phyloP scores from a whole-genome alignment of 2,797 vertebrate genomes.

The Eulemur rubriventer region DNA sequence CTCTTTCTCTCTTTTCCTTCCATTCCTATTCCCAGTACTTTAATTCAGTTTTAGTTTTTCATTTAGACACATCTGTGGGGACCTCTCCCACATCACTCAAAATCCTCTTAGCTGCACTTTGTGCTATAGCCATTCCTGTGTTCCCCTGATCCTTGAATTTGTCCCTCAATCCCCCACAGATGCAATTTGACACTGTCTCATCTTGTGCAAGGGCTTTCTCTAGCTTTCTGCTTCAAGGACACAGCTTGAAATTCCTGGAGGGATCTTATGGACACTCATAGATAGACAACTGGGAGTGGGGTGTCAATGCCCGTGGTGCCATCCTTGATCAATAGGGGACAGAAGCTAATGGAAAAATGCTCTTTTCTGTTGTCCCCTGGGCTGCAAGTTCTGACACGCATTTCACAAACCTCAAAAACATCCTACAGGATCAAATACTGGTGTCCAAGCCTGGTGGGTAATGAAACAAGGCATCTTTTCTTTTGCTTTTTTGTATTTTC shows the following conservation, averaged over 20 bases:
- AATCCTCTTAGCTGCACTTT: background rate
- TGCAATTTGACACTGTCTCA: background rate
- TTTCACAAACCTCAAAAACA: background rate
- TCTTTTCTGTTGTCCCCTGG: background rate
- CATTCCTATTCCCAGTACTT: background rate
- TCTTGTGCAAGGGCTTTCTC: background rate
- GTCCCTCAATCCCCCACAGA: background rate
- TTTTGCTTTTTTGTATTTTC: background rate
- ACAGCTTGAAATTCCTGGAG: background rate
- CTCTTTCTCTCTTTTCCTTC: background rate
- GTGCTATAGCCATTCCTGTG: background rate
- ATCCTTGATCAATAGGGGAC: background rate
- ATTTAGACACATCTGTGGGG: background rate
- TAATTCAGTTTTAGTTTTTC: background rate
- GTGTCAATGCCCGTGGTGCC: background rate
- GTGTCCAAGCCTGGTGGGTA: accelerated
- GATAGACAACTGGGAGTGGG: background rate
- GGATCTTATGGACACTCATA: background rate
- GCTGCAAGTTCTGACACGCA: background rate
- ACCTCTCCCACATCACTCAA: background rate
- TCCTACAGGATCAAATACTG: background rate
- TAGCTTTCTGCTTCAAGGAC: background rate
- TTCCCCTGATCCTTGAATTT: background rate
- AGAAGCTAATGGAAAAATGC: background rate
- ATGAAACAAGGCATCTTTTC: background rate